Base-by-base conservation (phyloP, 1,140 invertebrate genomes). In the Leptinotarsa undecemlineata region DNA sequence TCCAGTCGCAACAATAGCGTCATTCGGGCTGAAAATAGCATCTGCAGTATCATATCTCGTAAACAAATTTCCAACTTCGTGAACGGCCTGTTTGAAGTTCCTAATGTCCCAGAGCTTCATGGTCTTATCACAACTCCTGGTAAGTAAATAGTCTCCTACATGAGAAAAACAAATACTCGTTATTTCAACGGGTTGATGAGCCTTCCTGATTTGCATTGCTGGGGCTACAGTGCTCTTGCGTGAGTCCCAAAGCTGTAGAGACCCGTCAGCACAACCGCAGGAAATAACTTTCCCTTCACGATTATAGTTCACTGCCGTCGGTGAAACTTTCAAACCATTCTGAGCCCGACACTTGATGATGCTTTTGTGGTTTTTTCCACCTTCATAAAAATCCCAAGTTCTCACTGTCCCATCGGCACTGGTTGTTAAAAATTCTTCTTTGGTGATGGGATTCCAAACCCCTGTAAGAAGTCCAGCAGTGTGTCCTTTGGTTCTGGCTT, bases 171-270 rank as follows among this genome's bases (percentile, higher is more conserved):
- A 87, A 23, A 99, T 85, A 68, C 92, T 92, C 0, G 94, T 94
- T 48, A 96, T 95, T 82, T 98, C 95, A 0, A 88, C 88, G 79
- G 91, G 93, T 73, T 90, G 21, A 86, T 99, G 98, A 0, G 95
- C 96, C 70, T 89, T 91, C 74, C 96, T 88, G 2, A 96, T 86
- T 47, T 94, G 85, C 66, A 92, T 87, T 0, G 91, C 90, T 0
- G 96, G 95, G 81, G 96, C 97, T 0, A 93, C 92, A 79, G 90
- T 92, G 80, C 90, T 92, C 82, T 92, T 93, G 60, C 97, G 90
- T 68, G 96, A 93, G 85, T 99, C 98, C 98, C 98, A 99, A 86
- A 99, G 93, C 85, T 99, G 97, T 79, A 99, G 93, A 0, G 96
- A 98, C 2, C 98, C 98, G 86, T 99, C 98, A 33, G 91, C 89